A percentile compares a stretch with the other conserved stretches of the same genome.
phyloP scores from a whole-genome alignment of 2,797 vertebrate species.

The Eptatretus atami region DNA sequence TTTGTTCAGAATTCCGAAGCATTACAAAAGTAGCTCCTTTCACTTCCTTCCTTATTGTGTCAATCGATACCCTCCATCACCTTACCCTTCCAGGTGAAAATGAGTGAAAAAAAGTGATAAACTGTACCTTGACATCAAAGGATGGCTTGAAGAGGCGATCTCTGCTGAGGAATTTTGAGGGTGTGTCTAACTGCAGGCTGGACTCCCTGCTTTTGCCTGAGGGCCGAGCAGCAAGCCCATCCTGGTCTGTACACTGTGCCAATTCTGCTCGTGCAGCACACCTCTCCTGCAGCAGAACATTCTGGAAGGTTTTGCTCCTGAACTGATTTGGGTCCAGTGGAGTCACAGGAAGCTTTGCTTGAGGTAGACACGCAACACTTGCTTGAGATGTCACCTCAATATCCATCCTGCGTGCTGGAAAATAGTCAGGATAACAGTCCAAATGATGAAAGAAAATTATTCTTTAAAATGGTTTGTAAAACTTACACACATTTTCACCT shows the following conservation, averaged over 20 bases:
- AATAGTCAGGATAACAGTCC: too few relatives aligned
- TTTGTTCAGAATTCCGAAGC: not conserved
- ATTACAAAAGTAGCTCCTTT: not conserved
- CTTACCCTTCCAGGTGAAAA: too few relatives aligned
- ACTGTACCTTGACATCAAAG: slow-evolving; percentile 43
- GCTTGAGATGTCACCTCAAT: too few relatives aligned
- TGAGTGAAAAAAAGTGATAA: too few relatives aligned
- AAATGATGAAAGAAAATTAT: too few relatives aligned
- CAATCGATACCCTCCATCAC: too few relatives aligned
- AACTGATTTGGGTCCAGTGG: slow-evolving; percentile 53
- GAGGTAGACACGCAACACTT: slow-evolving; percentile 9
- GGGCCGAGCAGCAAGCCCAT: not conserved
- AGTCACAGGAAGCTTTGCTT: slow-evolving; percentile 25
- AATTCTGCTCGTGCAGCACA: not conserved
- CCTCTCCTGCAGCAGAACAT: not conserved
- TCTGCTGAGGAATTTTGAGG: slow-evolving; percentile 62
- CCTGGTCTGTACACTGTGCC: not conserved
- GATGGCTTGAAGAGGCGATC: slow-evolving; percentile 63
- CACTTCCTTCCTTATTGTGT: not conserved
- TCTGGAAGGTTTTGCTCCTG: slow-evolving; percentile 42
- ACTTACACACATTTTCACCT: too few relatives aligned
- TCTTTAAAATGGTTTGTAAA: too few relatives aligned
- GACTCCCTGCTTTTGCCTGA: slow-evolving; percentile 3
- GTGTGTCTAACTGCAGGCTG: slow-evolving; percentile 42
- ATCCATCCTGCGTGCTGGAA: too few relatives aligned